Percentiles rank a stretch among this genome's conserved stretches.
phyloP scores from a whole-genome alignment of 1,140 invertebrate genomes.

The Hylaeus volcanicus region DNA sequence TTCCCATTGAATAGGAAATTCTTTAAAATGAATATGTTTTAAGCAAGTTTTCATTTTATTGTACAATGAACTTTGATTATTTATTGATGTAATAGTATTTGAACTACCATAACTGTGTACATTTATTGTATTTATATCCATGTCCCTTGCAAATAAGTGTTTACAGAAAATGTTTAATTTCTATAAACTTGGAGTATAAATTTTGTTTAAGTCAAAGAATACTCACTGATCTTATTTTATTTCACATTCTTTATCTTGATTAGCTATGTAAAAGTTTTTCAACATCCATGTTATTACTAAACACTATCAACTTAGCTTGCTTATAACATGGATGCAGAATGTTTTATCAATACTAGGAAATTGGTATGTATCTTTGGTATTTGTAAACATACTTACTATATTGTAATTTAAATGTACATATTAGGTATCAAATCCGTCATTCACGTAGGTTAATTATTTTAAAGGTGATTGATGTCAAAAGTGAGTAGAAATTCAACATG shows the following conservation, averaged over 20 bases:
- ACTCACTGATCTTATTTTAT: background rate
- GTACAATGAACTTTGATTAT: background rate
- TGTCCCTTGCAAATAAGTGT: background rate
- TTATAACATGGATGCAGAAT: constrained; percentile 10
- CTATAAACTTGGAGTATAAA: background rate
- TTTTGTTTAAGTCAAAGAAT: background rate
- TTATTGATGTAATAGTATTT: background rate
- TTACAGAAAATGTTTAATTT: background rate
- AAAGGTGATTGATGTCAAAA: background rate
- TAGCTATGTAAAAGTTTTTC: background rate
- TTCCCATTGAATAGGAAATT: constrained; percentile 65
- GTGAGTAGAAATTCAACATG: background rate
- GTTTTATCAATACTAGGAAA: constrained; percentile 54
- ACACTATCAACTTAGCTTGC: background rate
- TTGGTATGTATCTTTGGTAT: background rate
- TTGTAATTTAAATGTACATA: no score
- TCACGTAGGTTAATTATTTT: background rate
- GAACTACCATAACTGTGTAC: background rate
- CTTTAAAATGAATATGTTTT: constrained; percentile 23
- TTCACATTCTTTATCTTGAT: constrained; percentile 13
- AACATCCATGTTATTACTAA: background rate
- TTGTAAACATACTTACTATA: no score
- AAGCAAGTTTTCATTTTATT: constrained; percentile 37
- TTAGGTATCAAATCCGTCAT: background rate
- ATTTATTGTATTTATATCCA: constrained; percentile 5